Base-by-base conservation (phyloP, 2,888 invertebrate genomes). In the Eumacrocentrus americanus region DNA sequence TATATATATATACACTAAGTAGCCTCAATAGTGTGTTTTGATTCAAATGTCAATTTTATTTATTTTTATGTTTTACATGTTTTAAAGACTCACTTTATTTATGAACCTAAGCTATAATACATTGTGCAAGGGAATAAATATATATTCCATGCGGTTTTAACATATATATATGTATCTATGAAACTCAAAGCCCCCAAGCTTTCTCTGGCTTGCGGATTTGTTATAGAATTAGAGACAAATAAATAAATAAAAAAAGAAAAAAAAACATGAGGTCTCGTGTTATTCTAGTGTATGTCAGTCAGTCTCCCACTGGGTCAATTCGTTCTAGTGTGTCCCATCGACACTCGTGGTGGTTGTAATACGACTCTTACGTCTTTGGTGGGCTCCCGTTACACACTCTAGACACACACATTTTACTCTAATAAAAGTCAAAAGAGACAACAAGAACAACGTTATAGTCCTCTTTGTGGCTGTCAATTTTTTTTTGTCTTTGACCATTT, bases 341-440 rank as follows among this genome's bases (percentile, higher is more conserved):
- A 42, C 42, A 18, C n/a, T n/a, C n/a, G n/a, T n/a, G 20, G 46
- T 38, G 53, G 60, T 60, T 60, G 60, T 53, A 60, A 60, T 29
- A 48, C 48, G 56, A 56, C 16, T 38, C 38, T 18, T 38, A 48
- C 56, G 23, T 25, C 23, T 44, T 44, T 44, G 48, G 54, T 47
- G 48, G 42, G 40, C 50, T 60, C 54, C 35, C 50, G 35, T 60
- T 60, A 53, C 59, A 60, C 16, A 22, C 18, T 7, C 16, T 16
- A 42, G 12, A 53, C 22, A 44, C 22, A 9, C 22, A 22, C 23
- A 46, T 25, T 29, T 18, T 18, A 42, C 16, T 42, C 38, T 34
- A 42, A 34, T 44, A 29, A 42, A 12, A 12, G 14, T 46, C 11
- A 25, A 11, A 34, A 20, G n/a, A 54, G 18, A 54, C 42, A 29